Conservation (phyloP, 2,888 invertebrate species). For the Melikaiella ostensackeni region DNA sequence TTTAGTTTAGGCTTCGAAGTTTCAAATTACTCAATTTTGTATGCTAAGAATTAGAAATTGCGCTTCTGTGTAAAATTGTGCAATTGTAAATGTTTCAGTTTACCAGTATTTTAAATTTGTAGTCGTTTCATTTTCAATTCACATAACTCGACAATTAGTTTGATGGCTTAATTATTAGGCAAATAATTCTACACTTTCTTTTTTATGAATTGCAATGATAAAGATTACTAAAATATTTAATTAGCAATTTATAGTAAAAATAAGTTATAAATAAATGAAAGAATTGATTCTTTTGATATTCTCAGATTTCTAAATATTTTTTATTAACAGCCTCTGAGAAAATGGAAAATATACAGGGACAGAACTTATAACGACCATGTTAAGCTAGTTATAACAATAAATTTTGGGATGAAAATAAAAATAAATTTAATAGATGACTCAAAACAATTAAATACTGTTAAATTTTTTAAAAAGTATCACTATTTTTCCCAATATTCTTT, state of each 20-base stretch:
- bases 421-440: conserved; percentile 6
- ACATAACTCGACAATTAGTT: too few species aligned
- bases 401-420: conserved; percentile 16
- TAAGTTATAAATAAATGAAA: not conserved
- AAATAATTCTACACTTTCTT: not conserved
- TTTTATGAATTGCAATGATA: not conserved
- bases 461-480: not conserved
- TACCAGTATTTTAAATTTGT: too few species aligned
- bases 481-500: not conserved
- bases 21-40: too few species aligned
- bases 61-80: too few species aligned
- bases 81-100: too few species aligned
- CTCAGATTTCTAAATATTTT: not conserved
- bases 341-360: conserved; percentile 34
- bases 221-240: not conserved
- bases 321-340: not conserved
- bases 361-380: conserved; percentile 11
- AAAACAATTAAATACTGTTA: not conserved
- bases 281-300: not conserved
- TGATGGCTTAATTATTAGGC: not conserved
- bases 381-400: conserved; percentile 35
- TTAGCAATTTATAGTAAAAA: not conserved
- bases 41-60: too few species aligned
- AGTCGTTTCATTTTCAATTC: too few species aligned
- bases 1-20: too few species aligned